A percentile compares a stretch with the other conserved stretches of the same genome.
Evolutionary conservation across 2,888 invertebrate genomes (phyloP).

Genomic region (Aporophyla nigra): DNA sequence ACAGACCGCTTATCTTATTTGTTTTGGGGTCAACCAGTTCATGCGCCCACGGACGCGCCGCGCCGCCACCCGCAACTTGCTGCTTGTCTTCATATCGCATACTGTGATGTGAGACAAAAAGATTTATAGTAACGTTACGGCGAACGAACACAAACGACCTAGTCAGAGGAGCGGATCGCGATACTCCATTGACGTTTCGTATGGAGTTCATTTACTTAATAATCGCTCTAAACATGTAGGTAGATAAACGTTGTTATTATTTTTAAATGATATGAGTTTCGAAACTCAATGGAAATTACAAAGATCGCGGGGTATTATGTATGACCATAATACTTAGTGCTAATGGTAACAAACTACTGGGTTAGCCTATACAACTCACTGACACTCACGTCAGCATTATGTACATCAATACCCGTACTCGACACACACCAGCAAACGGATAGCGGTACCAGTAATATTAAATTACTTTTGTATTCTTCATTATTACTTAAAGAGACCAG

Average conservation of each 20-base stretch:
- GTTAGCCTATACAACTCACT: neutral
- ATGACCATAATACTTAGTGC: neutral
- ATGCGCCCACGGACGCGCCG: slow-evolving; percentile 51
- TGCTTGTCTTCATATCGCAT: slow-evolving; percentile 19
- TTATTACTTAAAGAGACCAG: too few species aligned
- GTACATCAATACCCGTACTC: neutral
- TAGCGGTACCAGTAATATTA: neutral
- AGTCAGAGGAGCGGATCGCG: neutral
- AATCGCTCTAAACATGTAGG: neutral
- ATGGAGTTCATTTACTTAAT: slow-evolving; percentile 1
- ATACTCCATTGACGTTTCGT: slow-evolving; percentile 21
- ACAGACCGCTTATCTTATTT: slow-evolving; percentile 74
- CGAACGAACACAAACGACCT: slow-evolving; percentile 5
- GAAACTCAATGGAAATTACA: neutral
- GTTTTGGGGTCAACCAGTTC: slow-evolving; percentile 75
- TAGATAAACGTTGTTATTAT: slow-evolving; percentile 1
- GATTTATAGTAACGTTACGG: slow-evolving; percentile 15
- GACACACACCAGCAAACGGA: neutral
- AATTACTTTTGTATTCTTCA: neutral
- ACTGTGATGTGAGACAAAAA: slow-evolving; percentile 11
- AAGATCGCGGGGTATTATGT: neutral
- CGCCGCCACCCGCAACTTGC: neutral
- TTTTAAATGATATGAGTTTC: neutral
- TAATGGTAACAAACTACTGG: neutral
- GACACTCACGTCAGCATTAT: neutral